Conservation (phyloP, 2,888 invertebrate genomes). For the Plagodis pulveraria region DNA sequence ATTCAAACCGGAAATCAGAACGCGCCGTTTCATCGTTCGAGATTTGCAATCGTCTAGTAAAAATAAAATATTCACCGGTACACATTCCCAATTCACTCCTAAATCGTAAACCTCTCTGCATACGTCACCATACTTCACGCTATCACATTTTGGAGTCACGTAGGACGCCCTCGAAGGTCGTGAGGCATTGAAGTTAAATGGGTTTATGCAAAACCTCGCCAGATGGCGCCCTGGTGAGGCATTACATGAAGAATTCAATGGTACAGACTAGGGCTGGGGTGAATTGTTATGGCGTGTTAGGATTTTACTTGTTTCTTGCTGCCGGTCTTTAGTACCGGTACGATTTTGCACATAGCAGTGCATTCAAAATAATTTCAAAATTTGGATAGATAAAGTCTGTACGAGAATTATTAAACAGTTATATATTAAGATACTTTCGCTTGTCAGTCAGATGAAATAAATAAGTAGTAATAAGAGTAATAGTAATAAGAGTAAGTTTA, state of each 20-base stretch:
- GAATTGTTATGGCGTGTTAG: background rate
- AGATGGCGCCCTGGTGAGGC: conserved; percentile 30
- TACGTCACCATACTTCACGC: conserved; percentile 19
- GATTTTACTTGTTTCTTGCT: background rate
- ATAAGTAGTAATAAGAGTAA: too few species aligned
- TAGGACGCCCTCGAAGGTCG: conserved; percentile 27
- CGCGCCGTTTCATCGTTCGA: too few species aligned
- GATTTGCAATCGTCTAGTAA: background rate
- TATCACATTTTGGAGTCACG: conserved; percentile 34
- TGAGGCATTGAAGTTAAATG: conserved; percentile 37
- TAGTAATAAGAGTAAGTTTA: too few species aligned
- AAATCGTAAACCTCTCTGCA: conserved; percentile 1
- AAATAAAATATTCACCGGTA: background rate
- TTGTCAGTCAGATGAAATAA: too few species aligned
- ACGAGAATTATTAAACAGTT: too few species aligned
- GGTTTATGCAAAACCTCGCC: conserved; percentile 38
- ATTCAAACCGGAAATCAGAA: too few species aligned
- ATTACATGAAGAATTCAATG: conserved; percentile 32
- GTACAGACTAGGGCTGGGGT: conserved; percentile 12
- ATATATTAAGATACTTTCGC: too few species aligned
- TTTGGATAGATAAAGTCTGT: too few species aligned
- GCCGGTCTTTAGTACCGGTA: too few species aligned
- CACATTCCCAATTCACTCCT: background rate
- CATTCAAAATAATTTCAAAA: too few species aligned
- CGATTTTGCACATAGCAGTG: too few species aligned